Conservation (phyloP, 2,888 invertebrate species). For the Chrysolina haemoptera region DNA sequence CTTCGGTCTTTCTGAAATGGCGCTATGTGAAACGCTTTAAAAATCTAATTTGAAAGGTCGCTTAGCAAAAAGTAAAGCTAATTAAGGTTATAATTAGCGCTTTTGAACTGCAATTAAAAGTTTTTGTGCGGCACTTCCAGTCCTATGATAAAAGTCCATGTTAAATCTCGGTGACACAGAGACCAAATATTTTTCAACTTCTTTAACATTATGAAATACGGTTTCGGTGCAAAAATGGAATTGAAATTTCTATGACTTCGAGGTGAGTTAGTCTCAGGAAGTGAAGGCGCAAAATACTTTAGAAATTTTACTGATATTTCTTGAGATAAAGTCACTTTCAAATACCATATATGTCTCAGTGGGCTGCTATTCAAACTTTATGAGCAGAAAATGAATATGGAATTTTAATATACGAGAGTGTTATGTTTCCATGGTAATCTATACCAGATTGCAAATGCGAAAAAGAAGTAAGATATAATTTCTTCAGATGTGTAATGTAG, state of each 20-base stretch:
- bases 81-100: conserved; percentile 39
- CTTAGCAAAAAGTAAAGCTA: conserved; percentile 38
- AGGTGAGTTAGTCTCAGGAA: neutral
- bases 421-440: too few species aligned
- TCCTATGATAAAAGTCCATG: conserved; percentile 14
- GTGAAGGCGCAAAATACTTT: neutral
- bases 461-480: too few species aligned
- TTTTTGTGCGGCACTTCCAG: conserved; percentile 30
- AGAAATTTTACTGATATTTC: neutral
- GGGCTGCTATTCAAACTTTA: too few species aligned
- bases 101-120: conserved; percentile 38
- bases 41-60: conserved; percentile 34
- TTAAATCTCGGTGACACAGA: conserved; percentile 13
- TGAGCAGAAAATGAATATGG: too few species aligned
- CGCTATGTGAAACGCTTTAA: conserved; percentile 27
- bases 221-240: neutral
- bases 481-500: too few species aligned
- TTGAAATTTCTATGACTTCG: neutral
- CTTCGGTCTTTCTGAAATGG: conserved; percentile 18
- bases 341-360: too few species aligned
- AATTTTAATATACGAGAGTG: too few species aligned
- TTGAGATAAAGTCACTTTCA: too few species aligned
- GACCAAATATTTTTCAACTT: conserved; percentile 16
- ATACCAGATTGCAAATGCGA: too few species aligned
- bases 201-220: conserved; percentile 8